Evolutionary conservation across 2,888 invertebrate genomes (phyloP), one percentile per base, ranked within the genome.

Genomic region (Dynastes hyllus): DNA sequence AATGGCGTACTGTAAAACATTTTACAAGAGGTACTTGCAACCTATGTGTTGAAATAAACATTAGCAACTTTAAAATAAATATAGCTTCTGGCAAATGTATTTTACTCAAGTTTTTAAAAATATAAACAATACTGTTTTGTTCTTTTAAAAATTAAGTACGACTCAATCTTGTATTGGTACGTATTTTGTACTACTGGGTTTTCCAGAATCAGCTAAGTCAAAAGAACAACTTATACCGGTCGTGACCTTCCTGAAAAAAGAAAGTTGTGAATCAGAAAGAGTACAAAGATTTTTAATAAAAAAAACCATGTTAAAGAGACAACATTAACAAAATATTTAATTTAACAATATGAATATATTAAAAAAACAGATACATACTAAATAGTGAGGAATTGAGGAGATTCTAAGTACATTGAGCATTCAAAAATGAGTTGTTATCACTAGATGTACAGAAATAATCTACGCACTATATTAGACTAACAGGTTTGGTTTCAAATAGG

Each of bases 321-420:
- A 58, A 58, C 55, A 58, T 58, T 58, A 58, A 58, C 53, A 58
- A 63, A 63, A 63, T 63, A 27, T 63, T 63, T 22, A 61, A 61
- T 11, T 61, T 32, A 63, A 63, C 63, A 69, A 69, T 69, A 69
- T 29, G 16, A 29, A 69, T 63, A 69, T 13, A 45, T 51, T 69
- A 69, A 29, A 69, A 69, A 69, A 69, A 69, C 61, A 50, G 2
- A 29, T 69, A 69, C 27, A 75, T 45, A 61, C 8, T 61, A 61
- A 63, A 40, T 50, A 75, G 16, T 61, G 73, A 27, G 53, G 58
- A 61, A 50, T 45, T 75, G 11, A 16, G 22, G 69, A 69, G 50
- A 69, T 69, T 69, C 61, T 75, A 75, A 75, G 73, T 75, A 75
- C 61, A 75, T 75, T 75, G 61, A 75, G 73, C 61, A 61, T 61